Evolutionary conservation across 2,888 invertebrate species (phyloP), one percentile per base, ranked within the genome.

Genomic region (Galerucella pusilla): DNA sequence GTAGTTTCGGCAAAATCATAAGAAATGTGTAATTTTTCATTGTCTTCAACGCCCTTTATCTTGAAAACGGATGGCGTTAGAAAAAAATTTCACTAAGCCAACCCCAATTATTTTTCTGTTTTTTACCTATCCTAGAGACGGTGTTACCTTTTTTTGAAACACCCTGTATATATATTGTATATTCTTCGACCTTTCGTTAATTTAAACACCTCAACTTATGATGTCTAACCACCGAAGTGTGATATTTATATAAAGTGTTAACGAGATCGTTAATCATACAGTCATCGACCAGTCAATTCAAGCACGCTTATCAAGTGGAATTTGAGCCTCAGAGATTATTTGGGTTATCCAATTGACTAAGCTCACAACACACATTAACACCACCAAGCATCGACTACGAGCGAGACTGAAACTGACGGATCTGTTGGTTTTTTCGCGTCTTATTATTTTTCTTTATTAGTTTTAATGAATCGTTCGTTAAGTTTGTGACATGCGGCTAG

Each of bases 261-360:
- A 77, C 78, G 60, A 73, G 71, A 74, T 76, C 79, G 77, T 80
- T 79, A 79, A 80, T 80, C 80, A 79, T 80, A 72, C 70, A 77
- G 75, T 72, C 76, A 77, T 66, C 73, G 70, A 69, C 68, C 70
- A 75, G 70, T 75, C 75, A 75, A 75, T 73, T 73, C 70, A 70
- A 54, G 60, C 72, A 67, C 68, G 70, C 67, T 42, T 68, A 59
- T 49, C 49, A 68, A 61, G 65, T 74, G 74, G 74, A 76, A 76
- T 76, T 68, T 45, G 74, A 77, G 76, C 76, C 74, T 72, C 72
- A 65, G 42, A 66, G 74, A 72, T 74, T 77, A 77, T 72, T 74
- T 72, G 68, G 74, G 76, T 77, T 77, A 74, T 74, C 65, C 72
- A 74, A 75, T 75, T 70, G 69, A 75, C 70, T 74, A 70, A 70